phyloP scores from a whole-genome alignment of 1,140 invertebrate species.

The Reticulitermes speratus region DNA sequence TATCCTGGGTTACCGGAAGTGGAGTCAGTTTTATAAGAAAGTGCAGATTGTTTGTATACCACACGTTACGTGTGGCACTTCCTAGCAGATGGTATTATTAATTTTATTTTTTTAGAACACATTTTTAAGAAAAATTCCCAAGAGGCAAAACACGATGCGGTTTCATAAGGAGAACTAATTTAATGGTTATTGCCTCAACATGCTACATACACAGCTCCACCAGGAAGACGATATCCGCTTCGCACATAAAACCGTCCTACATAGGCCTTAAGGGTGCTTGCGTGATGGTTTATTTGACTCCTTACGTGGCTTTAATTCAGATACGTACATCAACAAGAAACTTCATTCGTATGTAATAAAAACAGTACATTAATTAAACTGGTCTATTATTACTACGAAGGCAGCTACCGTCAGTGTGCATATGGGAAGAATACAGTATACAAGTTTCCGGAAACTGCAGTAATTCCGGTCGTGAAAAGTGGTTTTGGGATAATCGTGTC shows the following conservation, averaged over 20 bases:
- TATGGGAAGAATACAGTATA: background rate
- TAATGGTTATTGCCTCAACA: constrained; percentile 3
- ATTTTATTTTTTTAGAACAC: background rate
- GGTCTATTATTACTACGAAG: background rate
- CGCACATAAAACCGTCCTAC: background rate
- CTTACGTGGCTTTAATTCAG: no score
- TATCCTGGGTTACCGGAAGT: background rate
- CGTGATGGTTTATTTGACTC: background rate
- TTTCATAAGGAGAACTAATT: background rate
- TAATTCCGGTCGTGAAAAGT: no score
- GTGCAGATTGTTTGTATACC: background rate
- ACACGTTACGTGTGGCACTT: background rate
- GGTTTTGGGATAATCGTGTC: no score
- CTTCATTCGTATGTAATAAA: background rate
- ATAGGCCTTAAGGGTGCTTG: background rate
- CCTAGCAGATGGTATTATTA: constrained; percentile 3
- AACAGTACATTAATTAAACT: constrained; percentile 14
- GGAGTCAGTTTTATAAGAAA: background rate
- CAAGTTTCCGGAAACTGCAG: no score
- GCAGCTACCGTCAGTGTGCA: background rate
- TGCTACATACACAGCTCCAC: background rate
- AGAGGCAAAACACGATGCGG: constrained; percentile 8
- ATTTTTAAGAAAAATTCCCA: background rate
- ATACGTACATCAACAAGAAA: no score
- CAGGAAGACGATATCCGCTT: background rate